These are phyloP conservation scores for Phyllopteryx taeniolatus DNA, from an alignment of 2,113 vertebrate genomes.

Conservation along the genomic window DNA sequence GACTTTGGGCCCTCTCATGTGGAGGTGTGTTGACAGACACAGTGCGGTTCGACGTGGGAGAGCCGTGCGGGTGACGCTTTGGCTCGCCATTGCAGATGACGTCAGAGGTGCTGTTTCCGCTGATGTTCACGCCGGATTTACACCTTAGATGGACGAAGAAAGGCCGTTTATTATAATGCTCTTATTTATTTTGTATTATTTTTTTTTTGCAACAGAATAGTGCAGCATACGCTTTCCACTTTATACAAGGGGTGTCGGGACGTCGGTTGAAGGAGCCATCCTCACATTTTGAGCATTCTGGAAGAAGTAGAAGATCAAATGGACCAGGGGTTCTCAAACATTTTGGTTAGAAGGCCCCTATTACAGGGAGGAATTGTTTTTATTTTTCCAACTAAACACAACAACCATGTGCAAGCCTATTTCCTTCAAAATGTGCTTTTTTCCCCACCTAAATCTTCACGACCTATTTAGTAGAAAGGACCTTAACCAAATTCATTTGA, in stretches of 20 bases:
- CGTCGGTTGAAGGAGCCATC: conserved; percentile 24
- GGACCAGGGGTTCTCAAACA: neutral
- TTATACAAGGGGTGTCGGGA: neutral
- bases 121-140: conserved; percentile 22
- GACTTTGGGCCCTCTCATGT: neutral
- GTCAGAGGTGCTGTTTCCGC: conserved; percentile 30
- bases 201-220: neutral
- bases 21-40: neutral
- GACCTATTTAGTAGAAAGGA: too few species aligned
- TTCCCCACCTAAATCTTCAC: too few species aligned
- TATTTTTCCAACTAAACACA: too few species aligned
- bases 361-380: too few species aligned
- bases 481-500: too few species aligned
- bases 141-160: conserved; percentile 42
- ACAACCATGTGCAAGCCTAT: too few species aligned
- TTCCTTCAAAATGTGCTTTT: too few species aligned
- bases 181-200: neutral
- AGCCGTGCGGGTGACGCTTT: neutral
- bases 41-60: neutral
- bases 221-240: conserved; percentile 53
- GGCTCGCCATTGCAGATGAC: conserved; percentile 30
- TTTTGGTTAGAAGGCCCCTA: neutral
- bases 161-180: neutral
- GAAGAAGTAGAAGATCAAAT: neutral
- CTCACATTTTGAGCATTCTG: conserved; percentile 45